Percentiles rank a stretch among this genome's conserved stretches.
These are phyloP conservation scores for Lithobates sylvaticus DNA, from an alignment of 2,797 vertebrate species.

Conservation along the genomic window DNA sequence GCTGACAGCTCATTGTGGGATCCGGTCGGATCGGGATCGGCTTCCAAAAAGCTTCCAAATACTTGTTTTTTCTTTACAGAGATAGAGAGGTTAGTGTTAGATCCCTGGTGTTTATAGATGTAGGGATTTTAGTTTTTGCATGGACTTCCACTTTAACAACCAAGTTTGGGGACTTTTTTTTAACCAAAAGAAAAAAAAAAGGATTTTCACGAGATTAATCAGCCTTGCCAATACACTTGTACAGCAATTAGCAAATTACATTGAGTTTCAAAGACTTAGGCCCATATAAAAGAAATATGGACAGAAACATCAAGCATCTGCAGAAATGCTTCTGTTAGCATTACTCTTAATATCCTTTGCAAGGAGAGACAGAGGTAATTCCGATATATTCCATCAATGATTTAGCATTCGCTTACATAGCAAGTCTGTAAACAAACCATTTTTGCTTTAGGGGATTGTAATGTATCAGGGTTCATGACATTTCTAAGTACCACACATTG, in stretches of 20 bases:
- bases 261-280: neutral
- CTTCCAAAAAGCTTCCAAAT: no score
- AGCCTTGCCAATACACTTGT: neutral
- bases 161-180: neutral
- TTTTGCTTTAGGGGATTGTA: neutral
- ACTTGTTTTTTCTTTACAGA: no score
- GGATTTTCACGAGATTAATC: neutral
- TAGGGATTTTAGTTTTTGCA: no score
- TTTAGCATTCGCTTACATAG: neutral
- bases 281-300: slow-evolving; percentile 1
- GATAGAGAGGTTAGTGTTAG: no score
- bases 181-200: neutral
- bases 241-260: neutral
- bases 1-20: no score
- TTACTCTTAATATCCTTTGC: neutral
- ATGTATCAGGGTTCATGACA: neutral
- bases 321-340: slow-evolving; percentile 7
- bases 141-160: neutral
- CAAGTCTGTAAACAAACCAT: neutral
- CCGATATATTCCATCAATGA: neutral
- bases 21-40: no score
- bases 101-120: no score
- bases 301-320: neutral
- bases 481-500: neutral
- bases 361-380: neutral